Evolutionary conservation across 2,797 vertebrate genomes (phyloP).

Genomic region (Sparus aurata): DNA sequence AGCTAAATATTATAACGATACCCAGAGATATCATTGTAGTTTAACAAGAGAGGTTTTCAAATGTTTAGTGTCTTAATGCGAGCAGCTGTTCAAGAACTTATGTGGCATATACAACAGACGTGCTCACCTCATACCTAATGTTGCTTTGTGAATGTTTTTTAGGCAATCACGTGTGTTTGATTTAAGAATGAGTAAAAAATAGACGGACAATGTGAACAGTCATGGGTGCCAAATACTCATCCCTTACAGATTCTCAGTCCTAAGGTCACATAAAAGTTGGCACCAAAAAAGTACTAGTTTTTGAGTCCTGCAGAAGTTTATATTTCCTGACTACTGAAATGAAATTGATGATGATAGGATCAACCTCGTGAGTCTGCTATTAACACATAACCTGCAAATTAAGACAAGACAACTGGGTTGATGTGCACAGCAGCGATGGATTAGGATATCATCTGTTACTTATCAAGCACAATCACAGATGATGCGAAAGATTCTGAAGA

Average conservation of each 20-base stretch:
- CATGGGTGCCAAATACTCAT: not conserved
- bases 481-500: not conserved
- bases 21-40: not conserved
- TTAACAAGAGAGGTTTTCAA: not conserved
- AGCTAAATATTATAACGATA: not conserved
- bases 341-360: not conserved
- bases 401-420: slow-evolving; percentile 19
- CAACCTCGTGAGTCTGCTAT: not conserved
- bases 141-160: no score
- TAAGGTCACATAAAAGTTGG: not conserved
- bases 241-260: not conserved
- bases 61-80: not conserved
- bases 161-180: not conserved
- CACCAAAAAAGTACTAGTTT: not conserved
- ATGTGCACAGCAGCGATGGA: slow-evolving; percentile 46
- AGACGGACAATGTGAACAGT: not conserved
- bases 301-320: not conserved
- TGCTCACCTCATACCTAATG: no score
- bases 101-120: no score
- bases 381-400: slow-evolving; percentile 17
- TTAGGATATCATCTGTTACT: slow-evolving; percentile 42
- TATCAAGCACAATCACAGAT: slow-evolving; percentile 25
- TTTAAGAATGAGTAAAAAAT: slow-evolving; percentile 2
- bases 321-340: slow-evolving; percentile 10
- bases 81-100: not conserved